Conservation (phyloP, 1,140 invertebrate genomes). For the Gryon sp. region DNA sequence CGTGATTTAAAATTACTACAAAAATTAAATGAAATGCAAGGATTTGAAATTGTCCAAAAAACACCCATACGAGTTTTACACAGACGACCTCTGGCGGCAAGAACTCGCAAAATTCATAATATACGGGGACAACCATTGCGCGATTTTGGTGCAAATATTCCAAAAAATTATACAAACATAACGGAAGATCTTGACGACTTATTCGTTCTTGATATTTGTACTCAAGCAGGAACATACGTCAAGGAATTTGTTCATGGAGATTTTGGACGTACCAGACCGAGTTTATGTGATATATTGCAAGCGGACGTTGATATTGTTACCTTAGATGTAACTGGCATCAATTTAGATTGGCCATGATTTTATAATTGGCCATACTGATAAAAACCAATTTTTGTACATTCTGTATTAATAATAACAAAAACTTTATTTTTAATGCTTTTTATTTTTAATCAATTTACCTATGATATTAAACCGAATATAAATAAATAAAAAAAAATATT, state of each 20-base stretch:
- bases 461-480: no score
- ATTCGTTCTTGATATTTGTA: slow-evolving; percentile 86
- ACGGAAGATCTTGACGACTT: slow-evolving; percentile 69
- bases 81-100: slow-evolving; percentile 84
- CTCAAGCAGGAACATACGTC: slow-evolving; percentile 96
- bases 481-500: no score
- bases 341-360: slow-evolving; percentile 84
- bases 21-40: slow-evolving; percentile 80
- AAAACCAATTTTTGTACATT: no score
- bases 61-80: slow-evolving; percentile 93
- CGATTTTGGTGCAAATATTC: slow-evolving; percentile 35
- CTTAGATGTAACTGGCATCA: slow-evolving; percentile 85
- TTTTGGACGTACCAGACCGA: slow-evolving; percentile 91
- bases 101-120: slow-evolving; percentile 83
- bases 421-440: no score
- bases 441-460: no score
- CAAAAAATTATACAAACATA: slow-evolving; percentile 60
- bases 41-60: slow-evolving; percentile 84
- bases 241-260: slow-evolving; percentile 99
- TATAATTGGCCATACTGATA: no score
- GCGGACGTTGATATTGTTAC: slow-evolving; percentile 88
- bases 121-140: slow-evolving; percentile 78
- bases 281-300: slow-evolving; percentile 85
- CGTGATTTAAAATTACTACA: slow-evolving; percentile 76
- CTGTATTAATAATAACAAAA: no score